These are phyloP conservation scores for Pampusana beccarii DNA, from an alignment of 2,113 vertebrate species.

Conservation along the genomic window DNA sequence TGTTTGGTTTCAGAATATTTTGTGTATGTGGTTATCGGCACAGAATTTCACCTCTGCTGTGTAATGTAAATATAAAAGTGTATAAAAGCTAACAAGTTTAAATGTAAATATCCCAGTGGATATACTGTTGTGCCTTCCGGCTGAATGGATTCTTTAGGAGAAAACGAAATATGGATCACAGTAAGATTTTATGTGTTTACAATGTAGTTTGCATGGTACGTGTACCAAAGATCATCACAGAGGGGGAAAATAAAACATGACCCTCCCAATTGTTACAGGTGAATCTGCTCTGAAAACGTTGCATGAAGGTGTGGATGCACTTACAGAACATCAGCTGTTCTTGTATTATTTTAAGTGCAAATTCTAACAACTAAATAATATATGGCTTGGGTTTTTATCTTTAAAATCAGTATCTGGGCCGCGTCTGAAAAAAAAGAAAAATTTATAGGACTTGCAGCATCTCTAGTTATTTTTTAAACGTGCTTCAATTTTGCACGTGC, in stretches of 20 bases:
- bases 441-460: background rate
- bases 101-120: background rate
- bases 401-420: background rate
- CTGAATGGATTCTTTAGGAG: background rate
- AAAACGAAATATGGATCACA: background rate
- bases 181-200: background rate
- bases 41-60: background rate
- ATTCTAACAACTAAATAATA: background rate
- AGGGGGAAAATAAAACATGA: rapidly evolving
- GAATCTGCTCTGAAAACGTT: background rate
- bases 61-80: background rate
- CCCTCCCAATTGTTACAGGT: background rate
- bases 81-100: background rate
- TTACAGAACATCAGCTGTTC: background rate
- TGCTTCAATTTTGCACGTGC: background rate
- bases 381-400: background rate
- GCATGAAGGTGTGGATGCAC: background rate
- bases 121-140: background rate
- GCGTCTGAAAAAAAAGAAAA: background rate
- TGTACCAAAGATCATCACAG: background rate
- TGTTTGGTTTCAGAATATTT: background rate
- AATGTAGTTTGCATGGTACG: background rate
- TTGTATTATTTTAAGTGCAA: background rate
- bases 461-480: background rate
- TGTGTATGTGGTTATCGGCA: background rate